Evolutionary conservation across 2,113 vertebrate species (phyloP), one percentile per base, ranked within the genome.

Genomic region (Semicossyphus pulcher): DNA sequence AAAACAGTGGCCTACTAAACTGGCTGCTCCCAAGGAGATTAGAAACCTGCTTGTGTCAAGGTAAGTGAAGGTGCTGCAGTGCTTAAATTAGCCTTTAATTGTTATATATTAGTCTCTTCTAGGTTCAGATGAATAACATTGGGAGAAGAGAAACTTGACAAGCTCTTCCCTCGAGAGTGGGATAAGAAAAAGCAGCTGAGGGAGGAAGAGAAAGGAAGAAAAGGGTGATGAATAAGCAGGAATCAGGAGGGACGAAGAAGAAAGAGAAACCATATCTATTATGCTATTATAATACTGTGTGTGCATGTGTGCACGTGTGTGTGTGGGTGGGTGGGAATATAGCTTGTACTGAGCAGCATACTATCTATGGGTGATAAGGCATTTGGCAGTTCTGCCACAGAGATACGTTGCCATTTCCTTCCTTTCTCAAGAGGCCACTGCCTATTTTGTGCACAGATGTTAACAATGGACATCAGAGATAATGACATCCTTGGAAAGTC

Each of bases 131-230:
- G 16, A 16, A 21, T 37, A 25, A 26, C 41, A 53, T 34, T 67
- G 47, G 4, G 10, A 68, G 39, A 68, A 82, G 70, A 72, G 80
- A 84, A 85, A 78, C 64, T 71, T 67, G 72, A 85, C 68, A 76
- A 75, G 76, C 65, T 81, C 65, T 74, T 47, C 56, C 29, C 61
- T 73, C 41, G 63, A 83, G 51, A 74, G 7, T 10, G 10, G 37
- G 34, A 71, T 49, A 25, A 67, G 51, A 52, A 79, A 60, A 81
- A 67, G 25, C 28, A 60, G 14, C 25, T 5, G 63, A 59, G 21
- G n/a, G 20, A 47, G 34, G 37, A n/a, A 42, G 28, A 59, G n/a
- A 69, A 47, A 56, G n/a, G 31, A 41, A 72, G 52, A 51, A 52
- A 16, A 71, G 26, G 31, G 47, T 0, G 11, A 74, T 20, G 23